Conservation (phyloP, 1,140 invertebrate genomes). For the Ips nitidus region DNA sequence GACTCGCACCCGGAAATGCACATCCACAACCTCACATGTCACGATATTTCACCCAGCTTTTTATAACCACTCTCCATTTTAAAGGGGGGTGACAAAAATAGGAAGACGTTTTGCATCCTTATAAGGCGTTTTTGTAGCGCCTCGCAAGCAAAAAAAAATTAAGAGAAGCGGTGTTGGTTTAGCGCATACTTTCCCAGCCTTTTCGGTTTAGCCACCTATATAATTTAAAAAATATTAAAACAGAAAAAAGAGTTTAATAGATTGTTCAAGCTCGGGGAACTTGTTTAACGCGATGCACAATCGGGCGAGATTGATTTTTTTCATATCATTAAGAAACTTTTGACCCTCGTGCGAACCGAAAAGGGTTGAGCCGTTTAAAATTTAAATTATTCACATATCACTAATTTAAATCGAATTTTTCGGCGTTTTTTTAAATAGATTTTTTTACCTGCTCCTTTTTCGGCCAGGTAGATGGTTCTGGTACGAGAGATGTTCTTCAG, state of each 20-base stretch:
- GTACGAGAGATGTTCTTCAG: conserved; percentile 8
- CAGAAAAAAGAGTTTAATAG: neutral
- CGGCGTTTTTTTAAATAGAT: conserved; percentile 32
- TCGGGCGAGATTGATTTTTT: conserved; percentile 24
- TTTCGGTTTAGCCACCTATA: neutral
- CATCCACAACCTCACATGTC: neutral
- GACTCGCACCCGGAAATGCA: conserved; percentile 6
- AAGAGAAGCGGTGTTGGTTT: neutral
- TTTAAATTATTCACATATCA: conserved; percentile 37
- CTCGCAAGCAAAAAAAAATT: neutral
- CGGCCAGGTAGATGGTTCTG: conserved; percentile 32
- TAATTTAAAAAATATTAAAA: conserved; percentile 15
- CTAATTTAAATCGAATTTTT: conserved; percentile 37
- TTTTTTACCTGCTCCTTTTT: conserved; percentile 22
- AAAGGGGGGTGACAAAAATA: conserved; percentile 3
- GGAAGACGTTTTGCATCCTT: conserved; percentile 4
- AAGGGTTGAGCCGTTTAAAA: conserved; percentile 34
- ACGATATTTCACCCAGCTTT: conserved; percentile 2
- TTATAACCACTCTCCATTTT: neutral
- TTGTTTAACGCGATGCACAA: conserved; percentile 8
- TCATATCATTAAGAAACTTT: conserved; percentile 31
- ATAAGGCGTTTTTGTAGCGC: conserved; percentile 2
- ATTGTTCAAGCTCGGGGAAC: neutral
- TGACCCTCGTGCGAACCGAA: conserved; percentile 36
- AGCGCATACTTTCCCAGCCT: neutral